These are phyloP conservation scores for Microctenopoma steveboyesi DNA, from an alignment of 2,797 vertebrate species.

Conservation along the genomic window DNA sequence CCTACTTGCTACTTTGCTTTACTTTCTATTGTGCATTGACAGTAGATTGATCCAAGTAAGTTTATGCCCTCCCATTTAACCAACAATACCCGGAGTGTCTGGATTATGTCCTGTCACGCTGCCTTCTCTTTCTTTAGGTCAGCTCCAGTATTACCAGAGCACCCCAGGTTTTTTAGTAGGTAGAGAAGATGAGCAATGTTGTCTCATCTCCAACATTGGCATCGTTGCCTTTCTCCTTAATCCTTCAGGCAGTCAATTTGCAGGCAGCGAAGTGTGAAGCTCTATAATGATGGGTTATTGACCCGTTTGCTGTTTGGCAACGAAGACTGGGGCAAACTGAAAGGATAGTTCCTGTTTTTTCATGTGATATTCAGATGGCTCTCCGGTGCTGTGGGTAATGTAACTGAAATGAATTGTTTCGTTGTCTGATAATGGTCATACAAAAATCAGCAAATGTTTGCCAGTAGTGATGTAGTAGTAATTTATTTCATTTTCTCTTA, in stretches of 20 bases:
- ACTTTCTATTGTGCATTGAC: conserved; percentile 38
- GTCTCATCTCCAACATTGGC: conserved; percentile 80
- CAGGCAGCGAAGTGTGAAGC: conserved; percentile 83
- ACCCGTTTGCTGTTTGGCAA: conserved; percentile 84
- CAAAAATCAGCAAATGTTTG: conserved; percentile 16
- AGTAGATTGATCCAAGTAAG: conserved; percentile 60
- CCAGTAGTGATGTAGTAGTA: background rate
- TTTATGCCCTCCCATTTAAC: conserved; percentile 45
- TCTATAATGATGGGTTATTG: conserved; percentile 89
- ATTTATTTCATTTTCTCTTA: background rate
- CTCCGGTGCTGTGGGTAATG: conserved; percentile 39
- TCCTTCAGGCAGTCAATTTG: conserved; percentile 88
- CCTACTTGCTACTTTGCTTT: conserved; percentile 19
- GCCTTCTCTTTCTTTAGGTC: conserved; percentile 45
- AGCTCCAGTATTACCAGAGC: conserved; percentile 53
- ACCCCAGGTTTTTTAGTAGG: conserved; percentile 64
- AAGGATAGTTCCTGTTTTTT: conserved; percentile 69
- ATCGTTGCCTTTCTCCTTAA: conserved; percentile 83
- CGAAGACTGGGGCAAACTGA: conserved; percentile 73
- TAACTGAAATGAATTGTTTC: conserved; percentile 45
- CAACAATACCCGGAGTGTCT: conserved; percentile 55
- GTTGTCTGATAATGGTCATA: conserved; percentile 34
- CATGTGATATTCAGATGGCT: conserved; percentile 61
- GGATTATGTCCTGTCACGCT: conserved; percentile 68
- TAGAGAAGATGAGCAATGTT: conserved; percentile 81